A percentile compares a stretch with the other conserved stretches of the same genome.
Conservation (phyloP, 37 sponge, comb jelly and placozoan genomes). For the Aplysina aerophoba region DNA sequence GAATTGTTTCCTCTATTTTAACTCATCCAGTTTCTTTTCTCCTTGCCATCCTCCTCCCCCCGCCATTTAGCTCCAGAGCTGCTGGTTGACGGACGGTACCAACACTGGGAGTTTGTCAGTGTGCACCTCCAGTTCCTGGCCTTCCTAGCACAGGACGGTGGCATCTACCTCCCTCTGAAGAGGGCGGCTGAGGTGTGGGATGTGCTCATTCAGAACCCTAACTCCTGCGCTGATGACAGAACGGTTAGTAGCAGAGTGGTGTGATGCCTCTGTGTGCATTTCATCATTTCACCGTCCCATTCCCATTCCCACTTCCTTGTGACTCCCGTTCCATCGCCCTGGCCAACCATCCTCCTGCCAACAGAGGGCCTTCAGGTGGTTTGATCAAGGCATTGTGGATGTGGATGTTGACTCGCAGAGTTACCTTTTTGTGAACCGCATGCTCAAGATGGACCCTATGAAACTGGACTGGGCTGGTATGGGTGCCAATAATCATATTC, state of each 20-base stretch:
- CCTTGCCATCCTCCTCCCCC: neutral
- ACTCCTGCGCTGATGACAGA: slow-evolving; percentile 77
- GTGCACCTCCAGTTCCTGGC: slow-evolving; percentile 80
- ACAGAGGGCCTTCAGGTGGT: slow-evolving; percentile 91
- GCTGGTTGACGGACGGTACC: slow-evolving; percentile 70
- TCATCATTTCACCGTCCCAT: neutral
- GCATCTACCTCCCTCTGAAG: slow-evolving; percentile 75
- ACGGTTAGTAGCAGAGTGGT: slow-evolving; percentile 51
- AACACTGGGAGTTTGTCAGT: slow-evolving; percentile 73
- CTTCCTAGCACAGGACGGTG: slow-evolving; percentile 78
- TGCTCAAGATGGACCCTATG: slow-evolving; percentile 53
- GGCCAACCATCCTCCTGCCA: neutral
- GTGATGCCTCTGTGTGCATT: neutral
- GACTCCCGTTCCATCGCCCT: neutral
- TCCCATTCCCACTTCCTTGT: neutral
- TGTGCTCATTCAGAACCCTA: slow-evolving; percentile 60
- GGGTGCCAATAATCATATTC: neutral
- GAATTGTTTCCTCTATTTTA: neutral
- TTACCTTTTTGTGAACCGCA: slow-evolving; percentile 69
- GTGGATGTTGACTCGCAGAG: slow-evolving; percentile 78
- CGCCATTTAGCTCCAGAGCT: slow-evolving; percentile 36
- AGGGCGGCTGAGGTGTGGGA: slow-evolving; percentile 88
- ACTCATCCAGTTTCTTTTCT: neutral
- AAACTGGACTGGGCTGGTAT: slow-evolving; percentile 42
- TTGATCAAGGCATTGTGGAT: slow-evolving; percentile 76